Evolutionary conservation across 2,797 vertebrate species (phyloP).

Genomic region (Orientallactaga sibirica): DNA sequence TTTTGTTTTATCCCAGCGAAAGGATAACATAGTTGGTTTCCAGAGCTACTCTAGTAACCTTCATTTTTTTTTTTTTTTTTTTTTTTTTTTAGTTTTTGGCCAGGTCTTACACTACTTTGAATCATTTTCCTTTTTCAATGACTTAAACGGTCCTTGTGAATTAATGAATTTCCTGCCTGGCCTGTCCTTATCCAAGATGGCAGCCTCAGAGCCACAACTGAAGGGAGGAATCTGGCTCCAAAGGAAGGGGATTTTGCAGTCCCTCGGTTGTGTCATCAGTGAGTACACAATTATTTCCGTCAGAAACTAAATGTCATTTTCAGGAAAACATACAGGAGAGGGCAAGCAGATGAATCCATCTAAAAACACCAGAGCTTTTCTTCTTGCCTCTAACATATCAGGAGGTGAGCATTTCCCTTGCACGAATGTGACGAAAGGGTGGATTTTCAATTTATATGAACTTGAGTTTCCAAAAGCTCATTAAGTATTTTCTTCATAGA

Average conservation of each 20-base stretch:
- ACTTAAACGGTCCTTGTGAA: neutral
- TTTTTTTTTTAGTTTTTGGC: neutral
- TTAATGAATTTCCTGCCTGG: neutral
- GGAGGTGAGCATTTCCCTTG: neutral
- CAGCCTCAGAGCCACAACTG: neutral
- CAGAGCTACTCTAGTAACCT: neutral
- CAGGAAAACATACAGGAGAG: neutral
- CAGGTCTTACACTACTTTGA: neutral
- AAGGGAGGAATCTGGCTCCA: neutral
- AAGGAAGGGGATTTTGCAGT: neutral
- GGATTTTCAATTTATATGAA: constrained; percentile 28
- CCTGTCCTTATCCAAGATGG: neutral
- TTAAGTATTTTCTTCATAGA: neutral
- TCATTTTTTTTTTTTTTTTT: neutral
- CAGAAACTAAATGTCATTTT: neutral
- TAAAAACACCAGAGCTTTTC: neutral
- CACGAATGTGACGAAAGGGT: neutral
- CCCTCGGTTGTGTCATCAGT: neutral
- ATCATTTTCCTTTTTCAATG: neutral
- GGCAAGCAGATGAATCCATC: neutral
- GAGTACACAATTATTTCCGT: neutral
- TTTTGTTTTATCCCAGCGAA: neutral
- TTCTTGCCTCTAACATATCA: neutral
- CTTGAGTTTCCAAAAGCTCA: constrained; percentile 10
- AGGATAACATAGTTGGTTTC: neutral